These are phyloP conservation scores for Leptatherina wallacei DNA, from an alignment of 2,797 vertebrate species.

Conservation along the genomic window DNA sequence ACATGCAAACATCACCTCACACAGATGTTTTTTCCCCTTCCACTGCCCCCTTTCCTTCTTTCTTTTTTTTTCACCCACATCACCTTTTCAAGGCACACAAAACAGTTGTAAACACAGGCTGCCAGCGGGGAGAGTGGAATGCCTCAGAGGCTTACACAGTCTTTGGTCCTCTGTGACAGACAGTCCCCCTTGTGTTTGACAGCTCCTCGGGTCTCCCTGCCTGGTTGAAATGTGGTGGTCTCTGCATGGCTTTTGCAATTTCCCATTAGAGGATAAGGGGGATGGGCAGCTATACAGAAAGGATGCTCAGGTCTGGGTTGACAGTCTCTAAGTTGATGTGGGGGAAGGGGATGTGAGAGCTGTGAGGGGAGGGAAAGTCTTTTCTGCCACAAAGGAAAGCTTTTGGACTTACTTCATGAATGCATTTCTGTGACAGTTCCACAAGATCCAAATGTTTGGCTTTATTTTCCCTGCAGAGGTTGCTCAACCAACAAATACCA, in stretches of 20 bases:
- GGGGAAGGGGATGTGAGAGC: constrained; percentile 21
- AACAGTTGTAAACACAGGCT: constrained; percentile 82
- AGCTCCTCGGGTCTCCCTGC: constrained; percentile 70
- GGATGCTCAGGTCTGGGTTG: constrained; percentile 58
- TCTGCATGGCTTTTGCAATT: constrained; percentile 56
- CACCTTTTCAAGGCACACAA: constrained; percentile 84
- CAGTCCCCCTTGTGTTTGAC: constrained; percentile 79
- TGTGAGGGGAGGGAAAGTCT: constrained; percentile 15
- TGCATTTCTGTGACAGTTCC: constrained; percentile 14
- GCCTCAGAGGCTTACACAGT: constrained; percentile 79
- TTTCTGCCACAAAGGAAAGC: constrained; percentile 25
- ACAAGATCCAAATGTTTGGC: neutral
- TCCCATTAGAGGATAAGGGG: constrained; percentile 58
- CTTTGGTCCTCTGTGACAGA: constrained; percentile 77
- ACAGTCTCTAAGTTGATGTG: constrained; percentile 28
- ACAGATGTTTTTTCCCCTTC: constrained; percentile 67
- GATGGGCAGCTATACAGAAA: constrained; percentile 51
- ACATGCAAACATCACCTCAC: constrained; percentile 52
- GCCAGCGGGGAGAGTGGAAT: constrained; percentile 77
- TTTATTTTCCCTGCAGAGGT: neutral
- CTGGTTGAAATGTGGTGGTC: constrained; percentile 77
- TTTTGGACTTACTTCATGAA: constrained; percentile 21
- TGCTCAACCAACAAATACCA: constrained; percentile 26
- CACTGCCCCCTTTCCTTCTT: constrained; percentile 37
- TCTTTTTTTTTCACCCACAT: constrained; percentile 75